These are phyloP conservation scores for Piaya cayana DNA, from an alignment of 2,113 vertebrate genomes.

Conservation along the genomic window DNA sequence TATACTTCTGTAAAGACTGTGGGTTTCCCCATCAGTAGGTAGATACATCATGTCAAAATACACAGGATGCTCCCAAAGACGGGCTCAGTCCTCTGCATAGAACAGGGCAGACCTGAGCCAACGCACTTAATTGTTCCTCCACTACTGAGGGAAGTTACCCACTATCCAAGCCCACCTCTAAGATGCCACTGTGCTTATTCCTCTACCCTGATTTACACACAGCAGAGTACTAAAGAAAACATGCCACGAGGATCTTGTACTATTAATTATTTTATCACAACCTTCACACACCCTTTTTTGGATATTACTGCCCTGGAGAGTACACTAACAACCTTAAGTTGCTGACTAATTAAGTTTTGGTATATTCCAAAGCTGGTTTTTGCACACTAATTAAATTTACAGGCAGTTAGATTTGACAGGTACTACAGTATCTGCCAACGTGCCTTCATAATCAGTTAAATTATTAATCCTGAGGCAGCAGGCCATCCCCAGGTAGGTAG, in stretches of 20 bases:
- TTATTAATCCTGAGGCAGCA: constrained; percentile 60
- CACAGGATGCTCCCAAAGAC: neutral
- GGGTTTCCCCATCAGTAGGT: neutral
- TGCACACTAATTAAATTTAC: constrained; percentile 70
- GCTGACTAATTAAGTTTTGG: constrained; percentile 76
- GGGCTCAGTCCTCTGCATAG: neutral
- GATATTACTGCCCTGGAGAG: constrained; percentile 59
- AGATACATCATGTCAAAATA: neutral
- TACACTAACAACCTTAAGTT: constrained; percentile 68
- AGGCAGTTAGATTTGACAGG: constrained; percentile 70
- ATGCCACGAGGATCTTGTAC: neutral
- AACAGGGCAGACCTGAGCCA: neutral
- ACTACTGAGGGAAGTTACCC: neutral
- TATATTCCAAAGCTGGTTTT: constrained; percentile 55
- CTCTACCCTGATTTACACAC: neutral
- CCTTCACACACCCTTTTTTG: constrained; percentile 39
- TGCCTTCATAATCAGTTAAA: constrained; percentile 61
- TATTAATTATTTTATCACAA: constrained; percentile 69
- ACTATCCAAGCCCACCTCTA: neutral
- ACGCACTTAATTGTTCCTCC: neutral
- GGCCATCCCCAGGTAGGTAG: neutral
- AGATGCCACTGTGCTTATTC: neutral
- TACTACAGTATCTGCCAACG: constrained; percentile 63
- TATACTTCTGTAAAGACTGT: neutral
- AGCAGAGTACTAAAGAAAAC: constrained; percentile 30